phyloP scores from a whole-genome alignment of 2,797 vertebrate genomes.

The Iguana delicatissima region DNA sequence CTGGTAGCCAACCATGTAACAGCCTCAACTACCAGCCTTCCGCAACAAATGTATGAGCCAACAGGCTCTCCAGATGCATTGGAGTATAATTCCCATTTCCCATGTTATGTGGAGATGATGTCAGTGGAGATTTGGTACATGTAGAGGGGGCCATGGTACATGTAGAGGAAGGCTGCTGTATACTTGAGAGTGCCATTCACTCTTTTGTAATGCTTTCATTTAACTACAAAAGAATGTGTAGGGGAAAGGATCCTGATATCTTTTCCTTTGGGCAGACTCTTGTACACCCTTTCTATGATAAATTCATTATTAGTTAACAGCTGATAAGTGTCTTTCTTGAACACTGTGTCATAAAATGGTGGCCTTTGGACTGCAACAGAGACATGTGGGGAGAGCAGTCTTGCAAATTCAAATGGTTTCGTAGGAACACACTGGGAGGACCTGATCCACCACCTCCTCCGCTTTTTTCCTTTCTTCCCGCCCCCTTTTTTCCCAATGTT shows the following conservation, averaged over 20 bases:
- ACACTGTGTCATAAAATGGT: not conserved
- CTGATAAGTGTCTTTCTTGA: accelerated
- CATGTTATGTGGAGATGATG: not conserved
- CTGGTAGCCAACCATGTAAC: not conserved
- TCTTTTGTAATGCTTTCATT: not conserved
- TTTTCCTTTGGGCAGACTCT: accelerated
- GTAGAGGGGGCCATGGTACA: not conserved
- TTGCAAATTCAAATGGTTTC: constrained; percentile 26
- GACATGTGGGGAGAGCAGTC: accelerated
- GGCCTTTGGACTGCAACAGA: not conserved
- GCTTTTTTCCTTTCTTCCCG: not conserved
- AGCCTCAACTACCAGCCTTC: not conserved
- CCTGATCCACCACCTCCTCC: not conserved
- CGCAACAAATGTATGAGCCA: not conserved
- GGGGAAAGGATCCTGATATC: not conserved
- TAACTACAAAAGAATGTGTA: not conserved
- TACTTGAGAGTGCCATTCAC: not conserved
- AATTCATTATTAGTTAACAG: accelerated
- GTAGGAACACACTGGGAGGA: accelerated
- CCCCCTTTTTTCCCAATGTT: accelerated
- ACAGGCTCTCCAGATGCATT: not conserved
- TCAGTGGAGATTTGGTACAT: not conserved
- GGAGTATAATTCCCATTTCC: not conserved
- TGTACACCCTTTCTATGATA: accelerated
- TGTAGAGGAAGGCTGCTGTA: not conserved